Conservation (phyloP, 2,888 invertebrate species). For the Exephanes ischioxanthus region DNA sequence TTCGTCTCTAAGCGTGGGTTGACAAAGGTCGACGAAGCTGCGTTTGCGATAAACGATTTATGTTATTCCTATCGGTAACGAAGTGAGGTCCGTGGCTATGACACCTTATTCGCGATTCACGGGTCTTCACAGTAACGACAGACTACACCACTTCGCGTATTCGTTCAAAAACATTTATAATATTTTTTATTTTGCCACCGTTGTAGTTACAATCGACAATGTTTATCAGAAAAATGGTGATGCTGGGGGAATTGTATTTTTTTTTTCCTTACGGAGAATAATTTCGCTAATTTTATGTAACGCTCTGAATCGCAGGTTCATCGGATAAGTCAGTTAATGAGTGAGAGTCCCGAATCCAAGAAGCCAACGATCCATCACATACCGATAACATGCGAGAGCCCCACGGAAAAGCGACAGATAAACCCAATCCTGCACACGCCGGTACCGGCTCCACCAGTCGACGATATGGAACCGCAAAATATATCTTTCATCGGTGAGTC, state of each 20-base stretch:
- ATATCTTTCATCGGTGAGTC: conserved; percentile 94
- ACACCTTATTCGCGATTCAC: conserved; percentile 28
- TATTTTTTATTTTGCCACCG: not conserved
- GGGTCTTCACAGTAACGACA: conserved; percentile 36
- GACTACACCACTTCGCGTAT: conserved; percentile 3
- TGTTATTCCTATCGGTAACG: conserved; percentile 28
- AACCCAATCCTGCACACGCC: conserved; percentile 86
- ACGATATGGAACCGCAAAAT: conserved; percentile 97
- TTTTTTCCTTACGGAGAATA: not conserved
- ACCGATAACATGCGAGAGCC: conserved; percentile 81
- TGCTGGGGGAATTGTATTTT: not conserved
- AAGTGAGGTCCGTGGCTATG: conserved; percentile 11
- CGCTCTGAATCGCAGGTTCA: conserved; percentile 78
- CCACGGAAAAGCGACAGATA: conserved; percentile 81
- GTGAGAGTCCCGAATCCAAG: conserved; percentile 82
- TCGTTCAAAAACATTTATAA: conserved; percentile 1
- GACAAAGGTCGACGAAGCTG: conserved; percentile 31
- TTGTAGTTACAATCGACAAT: conserved; percentile 38
- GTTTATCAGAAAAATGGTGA: conserved; percentile 70
- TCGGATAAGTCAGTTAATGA: conserved; percentile 84
- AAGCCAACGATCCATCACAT: conserved; percentile 82
- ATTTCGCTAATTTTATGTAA: conserved; percentile 9
- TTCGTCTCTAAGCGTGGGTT: conserved; percentile 65
- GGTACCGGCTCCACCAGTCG: conserved; percentile 89
- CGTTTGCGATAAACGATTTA: conserved; percentile 24